phyloP scores from a whole-genome alignment of 1,140 invertebrate genomes.

The Phenacoccus solenopsis region DNA sequence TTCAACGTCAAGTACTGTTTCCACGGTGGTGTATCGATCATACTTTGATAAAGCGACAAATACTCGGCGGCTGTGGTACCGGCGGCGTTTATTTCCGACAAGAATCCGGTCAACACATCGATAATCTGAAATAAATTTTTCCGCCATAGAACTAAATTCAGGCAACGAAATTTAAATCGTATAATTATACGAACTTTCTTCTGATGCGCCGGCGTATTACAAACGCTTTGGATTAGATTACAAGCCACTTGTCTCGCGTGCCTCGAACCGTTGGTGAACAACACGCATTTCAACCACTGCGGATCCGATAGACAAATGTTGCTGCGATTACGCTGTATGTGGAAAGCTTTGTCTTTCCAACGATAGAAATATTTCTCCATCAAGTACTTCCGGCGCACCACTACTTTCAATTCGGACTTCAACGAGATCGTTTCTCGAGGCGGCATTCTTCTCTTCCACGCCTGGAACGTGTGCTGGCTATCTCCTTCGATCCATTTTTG shows the following conservation, averaged over 20 bases:
- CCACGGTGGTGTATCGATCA: slow-evolving; percentile 76
- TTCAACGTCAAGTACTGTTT: slow-evolving; percentile 82
- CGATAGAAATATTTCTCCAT: slow-evolving; percentile 61
- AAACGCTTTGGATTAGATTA: slow-evolving; percentile 67
- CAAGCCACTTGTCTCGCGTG: slow-evolving; percentile 79
- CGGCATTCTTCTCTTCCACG: slow-evolving; percentile 52
- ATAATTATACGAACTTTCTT: background rate
- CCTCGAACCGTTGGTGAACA: slow-evolving; percentile 82
- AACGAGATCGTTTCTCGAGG: background rate
- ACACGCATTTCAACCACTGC: slow-evolving; percentile 75
- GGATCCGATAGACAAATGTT: slow-evolving; percentile 37
- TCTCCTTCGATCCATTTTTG: slow-evolving; percentile 64
- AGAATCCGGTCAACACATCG: slow-evolving; percentile 73
- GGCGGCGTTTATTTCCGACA: slow-evolving; percentile 67
- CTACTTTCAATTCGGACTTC: slow-evolving; percentile 12
- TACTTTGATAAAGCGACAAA: slow-evolving; percentile 65
- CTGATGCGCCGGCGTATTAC: background rate
- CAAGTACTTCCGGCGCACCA: slow-evolving; percentile 39
- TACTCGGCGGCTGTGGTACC: slow-evolving; percentile 91
- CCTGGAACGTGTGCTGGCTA: slow-evolving; percentile 50
- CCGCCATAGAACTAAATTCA: slow-evolving; percentile 23
- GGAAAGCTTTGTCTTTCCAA: slow-evolving; percentile 40
- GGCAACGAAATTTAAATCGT: background rate
- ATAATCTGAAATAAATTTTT: slow-evolving; percentile 49
- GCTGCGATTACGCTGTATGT: slow-evolving; percentile 26